Percentiles rank a stretch among this genome's conserved stretches.
Conservation (phyloP, 1,140 invertebrate species). For the Eupeodes corollae region DNA sequence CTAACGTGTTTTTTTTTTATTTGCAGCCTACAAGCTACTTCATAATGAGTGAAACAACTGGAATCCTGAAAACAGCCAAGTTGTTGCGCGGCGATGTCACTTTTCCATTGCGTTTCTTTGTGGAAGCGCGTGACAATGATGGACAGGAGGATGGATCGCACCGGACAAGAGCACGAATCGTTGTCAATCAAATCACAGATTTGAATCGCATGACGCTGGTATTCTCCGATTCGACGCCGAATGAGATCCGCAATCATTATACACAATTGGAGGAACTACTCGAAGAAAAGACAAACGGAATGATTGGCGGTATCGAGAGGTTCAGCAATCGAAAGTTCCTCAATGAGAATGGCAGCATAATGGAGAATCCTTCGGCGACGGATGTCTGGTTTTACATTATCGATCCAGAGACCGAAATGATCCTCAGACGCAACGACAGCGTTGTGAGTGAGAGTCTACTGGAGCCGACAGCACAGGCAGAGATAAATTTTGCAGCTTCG, state of each 20-base stretch:
- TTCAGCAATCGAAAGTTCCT: constrained; percentile 56
- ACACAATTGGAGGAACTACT: constrained; percentile 54
- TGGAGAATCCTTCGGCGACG: constrained; percentile 60
- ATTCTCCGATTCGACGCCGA: constrained; percentile 60
- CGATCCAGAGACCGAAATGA: constrained; percentile 64
- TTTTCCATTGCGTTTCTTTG: constrained; percentile 61
- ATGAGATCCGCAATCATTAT: constrained; percentile 53
- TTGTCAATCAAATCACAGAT: constrained; percentile 54
- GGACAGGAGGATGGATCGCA: constrained; percentile 28
- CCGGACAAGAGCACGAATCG: constrained; percentile 24
- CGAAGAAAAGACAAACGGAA: constrained; percentile 54
- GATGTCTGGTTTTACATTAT: constrained; percentile 80
- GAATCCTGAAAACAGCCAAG: constrained; percentile 59
- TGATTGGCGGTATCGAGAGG: constrained; percentile 68
- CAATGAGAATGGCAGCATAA: constrained; percentile 59
- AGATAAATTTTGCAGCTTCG: constrained; percentile 55
- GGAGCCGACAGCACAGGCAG: constrained; percentile 46
- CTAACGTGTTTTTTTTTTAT: background rate
- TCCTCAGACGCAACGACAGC: constrained; percentile 59
- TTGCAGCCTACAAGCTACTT: constrained; percentile 46
- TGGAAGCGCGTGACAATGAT: constrained; percentile 44
- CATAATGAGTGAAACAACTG: constrained; percentile 56
- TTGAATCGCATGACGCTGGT: constrained; percentile 65
- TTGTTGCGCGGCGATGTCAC: constrained; percentile 53
- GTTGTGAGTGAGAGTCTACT: constrained; percentile 47